Base-by-base conservation (phyloP, 2,113 vertebrate genomes). In the Phasianus colchicus region DNA sequence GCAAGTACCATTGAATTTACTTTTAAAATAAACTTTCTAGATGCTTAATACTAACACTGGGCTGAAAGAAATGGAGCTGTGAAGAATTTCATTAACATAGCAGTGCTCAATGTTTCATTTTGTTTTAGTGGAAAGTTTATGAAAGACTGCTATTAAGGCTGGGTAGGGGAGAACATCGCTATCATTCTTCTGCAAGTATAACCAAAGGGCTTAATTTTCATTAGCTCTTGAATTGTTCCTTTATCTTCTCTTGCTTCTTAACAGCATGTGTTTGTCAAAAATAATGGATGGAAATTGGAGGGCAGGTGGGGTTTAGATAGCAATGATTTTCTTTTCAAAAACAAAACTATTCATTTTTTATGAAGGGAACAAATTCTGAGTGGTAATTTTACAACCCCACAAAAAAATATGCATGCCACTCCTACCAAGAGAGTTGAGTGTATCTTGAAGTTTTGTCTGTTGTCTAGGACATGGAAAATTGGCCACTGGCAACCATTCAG, bases 371-470 rank as follows among this genome's bases (percentile, higher is more conserved):
- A 65, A 71, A 78, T 40, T n/a, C 57, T 75, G 12, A 40, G 27
- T 78, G 58, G 5, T 38, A 82, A 77, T 60, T 4, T 47, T 86
- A 52, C 71, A 86, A 58, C 27, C 9, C 14, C 14, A 40, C 32
- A 30, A 63, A 34, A 79, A 79, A 63, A 3, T 24, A 63, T 36
- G 13, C 77, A 50, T 47, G 79, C 32, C 75, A 77, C 8, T 80
- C 83, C 40, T 45, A 75, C 45, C 70, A 69, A 45, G 40, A 81
- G 12, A 27, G 10, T 57, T 74, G 67, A 80, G 91, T 90, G 55
- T 74, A 38, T 94, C 84, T 52, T 88, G 54, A 86, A 83, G 89
- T 94, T 73, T 42, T 75, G 88, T 91, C 91, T 95, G 85, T 95
- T 86, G 91, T 88, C 83, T 94, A 84, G 88, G 79, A 92, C 71